Evolutionary conservation across 2,888 invertebrate species (phyloP).

Genomic region (Hofmannophila pseudospretella): DNA sequence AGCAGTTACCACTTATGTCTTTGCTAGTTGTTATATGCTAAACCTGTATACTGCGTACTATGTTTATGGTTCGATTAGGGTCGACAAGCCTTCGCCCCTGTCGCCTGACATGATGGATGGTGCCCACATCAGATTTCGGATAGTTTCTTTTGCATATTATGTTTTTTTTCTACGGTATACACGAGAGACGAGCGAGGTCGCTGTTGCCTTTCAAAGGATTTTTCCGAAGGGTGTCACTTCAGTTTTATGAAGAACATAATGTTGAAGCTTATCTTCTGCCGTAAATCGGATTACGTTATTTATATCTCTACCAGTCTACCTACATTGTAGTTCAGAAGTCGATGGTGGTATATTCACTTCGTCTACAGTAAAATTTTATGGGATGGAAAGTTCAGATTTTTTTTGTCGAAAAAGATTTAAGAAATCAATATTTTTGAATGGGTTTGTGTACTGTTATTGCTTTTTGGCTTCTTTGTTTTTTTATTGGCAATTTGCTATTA

Average conservation of each 20-base stretch:
- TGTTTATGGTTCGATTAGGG: constrained; percentile 68
- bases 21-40: no score
- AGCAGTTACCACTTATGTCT: no score
- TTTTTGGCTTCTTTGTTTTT: no score
- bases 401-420: no score
- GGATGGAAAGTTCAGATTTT: no score
- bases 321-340: no score
- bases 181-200: constrained; percentile 32
- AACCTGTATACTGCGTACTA: no score
- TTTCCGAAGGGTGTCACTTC: constrained; percentile 4
- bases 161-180: constrained; percentile 37
- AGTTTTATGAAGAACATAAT: constrained; percentile 5
- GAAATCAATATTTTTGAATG: no score
- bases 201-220: constrained; percentile 17
- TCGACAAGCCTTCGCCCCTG: constrained; percentile 67
- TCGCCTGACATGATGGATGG: constrained; percentile 66
- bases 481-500: no score
- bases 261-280: neutral
- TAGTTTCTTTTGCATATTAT: constrained; percentile 58
- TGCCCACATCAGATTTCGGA: constrained; percentile 62
- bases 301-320: neutral
- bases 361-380: no score
- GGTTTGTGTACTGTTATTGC: no score
- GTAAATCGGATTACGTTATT: neutral
- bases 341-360: no score